A percentile compares a stretch with the other conserved stretches of the same genome.
These are phyloP conservation scores for Neoseiulus cucumeris DNA, from an alignment of 1,140 invertebrate genomes.

Conservation along the genomic window DNA sequence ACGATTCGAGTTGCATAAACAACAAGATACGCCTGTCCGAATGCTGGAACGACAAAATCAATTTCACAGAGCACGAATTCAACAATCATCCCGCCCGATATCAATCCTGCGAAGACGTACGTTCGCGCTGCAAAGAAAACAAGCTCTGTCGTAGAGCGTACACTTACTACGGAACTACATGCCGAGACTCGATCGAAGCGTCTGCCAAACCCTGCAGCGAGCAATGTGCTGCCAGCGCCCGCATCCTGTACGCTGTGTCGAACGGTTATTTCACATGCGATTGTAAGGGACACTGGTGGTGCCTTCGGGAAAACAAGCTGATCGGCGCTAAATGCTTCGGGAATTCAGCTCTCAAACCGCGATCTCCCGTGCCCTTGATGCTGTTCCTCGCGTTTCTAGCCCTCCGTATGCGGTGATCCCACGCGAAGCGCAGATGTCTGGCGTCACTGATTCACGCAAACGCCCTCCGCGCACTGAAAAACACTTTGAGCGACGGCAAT, in stretches of 20 bases:
- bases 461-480: too few species aligned
- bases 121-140: not conserved
- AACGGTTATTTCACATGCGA: not conserved
- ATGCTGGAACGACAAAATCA: not conserved
- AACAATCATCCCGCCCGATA: not conserved
- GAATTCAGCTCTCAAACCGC: too few species aligned
- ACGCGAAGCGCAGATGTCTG: too few species aligned
- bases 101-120: not conserved
- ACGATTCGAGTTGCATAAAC: not conserved
- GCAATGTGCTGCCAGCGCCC: constrained; percentile 5
- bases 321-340: not conserved
- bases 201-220: not conserved
- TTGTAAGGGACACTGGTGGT: not conserved
- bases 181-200: not conserved
- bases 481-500: too few species aligned
- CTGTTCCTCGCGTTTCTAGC: too few species aligned
- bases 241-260: not conserved
- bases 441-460: too few species aligned
- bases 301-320: not conserved
- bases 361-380: too few species aligned
- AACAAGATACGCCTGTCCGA: not conserved
- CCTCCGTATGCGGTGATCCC: too few species aligned
- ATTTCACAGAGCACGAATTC: not conserved
- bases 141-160: not conserved
- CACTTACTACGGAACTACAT: not conserved